phyloP scores from a whole-genome alignment of 2,797 vertebrate genomes.

The Coranthus polyacanthus region DNA sequence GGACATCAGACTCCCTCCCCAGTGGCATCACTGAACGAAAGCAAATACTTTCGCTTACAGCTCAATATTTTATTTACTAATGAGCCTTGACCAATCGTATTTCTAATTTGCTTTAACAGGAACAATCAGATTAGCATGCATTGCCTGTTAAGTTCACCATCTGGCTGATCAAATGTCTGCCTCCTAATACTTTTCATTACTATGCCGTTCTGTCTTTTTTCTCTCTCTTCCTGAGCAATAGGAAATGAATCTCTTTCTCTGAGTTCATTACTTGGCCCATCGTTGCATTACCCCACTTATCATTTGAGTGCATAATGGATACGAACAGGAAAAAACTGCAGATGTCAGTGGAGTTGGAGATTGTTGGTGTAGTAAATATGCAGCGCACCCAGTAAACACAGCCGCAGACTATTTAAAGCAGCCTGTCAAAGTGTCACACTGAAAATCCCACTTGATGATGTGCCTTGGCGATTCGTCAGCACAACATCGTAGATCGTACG shows the following conservation, averaged over 20 bases:
- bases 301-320: conserved; percentile 43
- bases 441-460: conserved; percentile 53
- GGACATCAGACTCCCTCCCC: conserved; percentile 41
- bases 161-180: conserved; percentile 53
- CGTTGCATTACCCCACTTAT: conserved; percentile 49
- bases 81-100: conserved; percentile 65
- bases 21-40: conserved; percentile 49
- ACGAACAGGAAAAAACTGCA: conserved; percentile 51
- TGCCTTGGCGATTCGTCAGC: conserved; percentile 38
- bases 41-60: conserved; percentile 29
- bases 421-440: conserved; percentile 60
- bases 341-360: conserved; percentile 53
- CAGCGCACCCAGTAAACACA: conserved; percentile 55
- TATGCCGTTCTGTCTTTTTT: conserved; percentile 2
- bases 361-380: conserved; percentile 56
- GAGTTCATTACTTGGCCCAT: conserved; percentile 37
- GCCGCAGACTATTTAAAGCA: conserved; percentile 44
- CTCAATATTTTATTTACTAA: conserved; percentile 60
- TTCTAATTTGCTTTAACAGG: conserved; percentile 49
- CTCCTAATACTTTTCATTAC: conserved; percentile 35
- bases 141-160: conserved; percentile 30
- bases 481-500: background rate
- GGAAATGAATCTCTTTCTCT: conserved; percentile 43
- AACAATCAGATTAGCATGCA: conserved; percentile 55
- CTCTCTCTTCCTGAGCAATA: conserved; percentile 23